Conservation (phyloP, 2,113 vertebrate genomes). For the Dicrurus megarhynchus region DNA sequence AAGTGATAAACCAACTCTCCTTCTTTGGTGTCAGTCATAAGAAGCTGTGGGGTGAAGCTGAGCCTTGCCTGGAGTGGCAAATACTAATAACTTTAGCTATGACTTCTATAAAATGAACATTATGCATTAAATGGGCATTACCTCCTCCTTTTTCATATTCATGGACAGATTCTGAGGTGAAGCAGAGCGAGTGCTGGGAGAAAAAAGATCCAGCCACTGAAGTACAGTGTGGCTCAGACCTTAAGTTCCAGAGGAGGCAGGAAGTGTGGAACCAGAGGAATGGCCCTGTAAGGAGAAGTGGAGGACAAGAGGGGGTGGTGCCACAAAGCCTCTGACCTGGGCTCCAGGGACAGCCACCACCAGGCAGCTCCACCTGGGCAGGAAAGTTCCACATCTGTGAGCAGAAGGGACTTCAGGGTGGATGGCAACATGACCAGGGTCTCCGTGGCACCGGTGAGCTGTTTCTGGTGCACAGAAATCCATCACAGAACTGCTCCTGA, state of each 20-base stretch:
- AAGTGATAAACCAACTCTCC: not conserved
- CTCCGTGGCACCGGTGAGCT: not conserved
- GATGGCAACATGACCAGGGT: not conserved
- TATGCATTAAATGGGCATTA: not conserved
- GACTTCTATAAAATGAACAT: not conserved
- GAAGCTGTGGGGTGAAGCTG: not conserved
- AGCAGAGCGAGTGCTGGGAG: not conserved
- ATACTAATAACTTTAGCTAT: not conserved
- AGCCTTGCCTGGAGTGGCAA: not conserved
- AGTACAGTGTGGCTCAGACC: not conserved
- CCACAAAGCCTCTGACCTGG: not conserved
- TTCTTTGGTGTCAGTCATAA: not conserved
- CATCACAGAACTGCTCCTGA: not conserved
- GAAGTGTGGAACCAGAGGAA: not conserved
- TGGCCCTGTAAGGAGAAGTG: not conserved
- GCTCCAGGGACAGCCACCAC: not conserved
- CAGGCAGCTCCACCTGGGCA: not conserved
- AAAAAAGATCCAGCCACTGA: not conserved
- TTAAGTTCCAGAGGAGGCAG: not conserved
- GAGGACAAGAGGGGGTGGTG: not conserved
- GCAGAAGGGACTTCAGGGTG: not conserved
- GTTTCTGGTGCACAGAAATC: not conserved
- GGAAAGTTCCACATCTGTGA: not conserved
- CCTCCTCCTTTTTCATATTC: not conserved
- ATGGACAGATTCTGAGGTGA: not conserved